Evolutionary conservation across 2,888 invertebrate species (phyloP).

Genomic region (Cheilosia soror): DNA sequence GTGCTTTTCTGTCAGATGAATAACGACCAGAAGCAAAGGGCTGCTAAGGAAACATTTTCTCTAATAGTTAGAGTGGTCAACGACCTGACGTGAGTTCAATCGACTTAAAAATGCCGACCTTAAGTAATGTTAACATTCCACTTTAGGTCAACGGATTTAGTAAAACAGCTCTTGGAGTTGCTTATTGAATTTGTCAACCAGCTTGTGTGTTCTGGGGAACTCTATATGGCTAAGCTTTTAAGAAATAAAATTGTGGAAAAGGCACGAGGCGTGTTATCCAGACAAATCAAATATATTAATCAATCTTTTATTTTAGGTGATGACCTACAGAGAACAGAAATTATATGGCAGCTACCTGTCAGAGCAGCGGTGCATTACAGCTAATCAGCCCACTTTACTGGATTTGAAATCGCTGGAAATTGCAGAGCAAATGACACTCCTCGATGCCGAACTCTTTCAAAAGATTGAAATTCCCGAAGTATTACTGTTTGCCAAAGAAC

Average conservation of each 20-base stretch:
- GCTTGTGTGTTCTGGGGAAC: constrained; percentile 95
- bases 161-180: constrained; percentile 90
- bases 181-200: constrained; percentile 97
- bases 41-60: constrained; percentile 94
- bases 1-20: constrained; percentile 88
- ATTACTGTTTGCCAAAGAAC: constrained; percentile 98
- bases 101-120: not conserved
- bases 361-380: constrained; percentile 85
- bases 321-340: constrained; percentile 81
- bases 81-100: constrained; percentile 94
- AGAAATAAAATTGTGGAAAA: constrained; percentile 96
- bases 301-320: constrained; percentile 77
- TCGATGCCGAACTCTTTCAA: constrained; percentile 97
- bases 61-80: constrained; percentile 97
- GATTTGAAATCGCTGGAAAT: constrained; percentile 97
- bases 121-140: not conserved
- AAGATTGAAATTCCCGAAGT: constrained; percentile 99
- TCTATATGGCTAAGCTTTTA: constrained; percentile 95
- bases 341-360: constrained; percentile 77
- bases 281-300: not conserved
- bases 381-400: constrained; percentile 88
- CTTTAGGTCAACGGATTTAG: constrained; percentile 92
- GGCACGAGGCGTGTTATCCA: constrained; percentile 79
- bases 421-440: constrained; percentile 98
- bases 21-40: constrained; percentile 88